phyloP scores from a whole-genome alignment of 2,888 invertebrate species.

The Nineta flava region DNA sequence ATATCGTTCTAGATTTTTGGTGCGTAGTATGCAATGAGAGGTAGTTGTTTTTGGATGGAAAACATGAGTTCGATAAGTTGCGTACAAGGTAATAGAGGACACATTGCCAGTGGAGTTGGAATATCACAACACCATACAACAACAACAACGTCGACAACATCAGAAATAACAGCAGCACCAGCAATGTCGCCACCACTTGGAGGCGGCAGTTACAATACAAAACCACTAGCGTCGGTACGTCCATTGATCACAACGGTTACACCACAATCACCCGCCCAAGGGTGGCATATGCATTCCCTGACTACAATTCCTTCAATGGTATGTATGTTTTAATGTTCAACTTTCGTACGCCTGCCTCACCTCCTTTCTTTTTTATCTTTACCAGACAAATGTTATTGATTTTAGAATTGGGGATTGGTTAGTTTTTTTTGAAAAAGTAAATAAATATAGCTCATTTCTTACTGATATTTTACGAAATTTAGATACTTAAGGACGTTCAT shows the following conservation, averaged over 20 bases:
- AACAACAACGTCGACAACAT: neutral
- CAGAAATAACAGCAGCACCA: neutral
- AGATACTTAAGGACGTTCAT: too few relatives aligned
- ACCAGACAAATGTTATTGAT: neutral
- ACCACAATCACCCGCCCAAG: slow-evolving; percentile 18
- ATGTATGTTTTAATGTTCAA: neutral
- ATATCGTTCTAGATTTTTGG: neutral
- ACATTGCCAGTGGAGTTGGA: neutral
- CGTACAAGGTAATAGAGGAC: neutral
- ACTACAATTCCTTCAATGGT: neutral
- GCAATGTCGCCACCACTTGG: neutral
- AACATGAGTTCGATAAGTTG: neutral
- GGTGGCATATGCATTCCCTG: slow-evolving; percentile 19
- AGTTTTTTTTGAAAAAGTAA: neutral
- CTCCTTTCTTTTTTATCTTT: neutral
- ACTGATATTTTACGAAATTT: too few relatives aligned
- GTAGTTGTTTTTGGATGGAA: neutral
- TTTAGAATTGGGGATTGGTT: neutral
- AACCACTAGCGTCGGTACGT: neutral
- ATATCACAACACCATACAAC: neutral
- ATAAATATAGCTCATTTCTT: too few relatives aligned
- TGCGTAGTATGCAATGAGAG: neutral
- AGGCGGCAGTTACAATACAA: neutral
- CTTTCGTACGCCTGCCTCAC: neutral
- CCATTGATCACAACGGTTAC: neutral